Evolutionary conservation across 2,888 invertebrate genomes (phyloP).

Genomic region (Steinernema hermaphroditum): DNA sequence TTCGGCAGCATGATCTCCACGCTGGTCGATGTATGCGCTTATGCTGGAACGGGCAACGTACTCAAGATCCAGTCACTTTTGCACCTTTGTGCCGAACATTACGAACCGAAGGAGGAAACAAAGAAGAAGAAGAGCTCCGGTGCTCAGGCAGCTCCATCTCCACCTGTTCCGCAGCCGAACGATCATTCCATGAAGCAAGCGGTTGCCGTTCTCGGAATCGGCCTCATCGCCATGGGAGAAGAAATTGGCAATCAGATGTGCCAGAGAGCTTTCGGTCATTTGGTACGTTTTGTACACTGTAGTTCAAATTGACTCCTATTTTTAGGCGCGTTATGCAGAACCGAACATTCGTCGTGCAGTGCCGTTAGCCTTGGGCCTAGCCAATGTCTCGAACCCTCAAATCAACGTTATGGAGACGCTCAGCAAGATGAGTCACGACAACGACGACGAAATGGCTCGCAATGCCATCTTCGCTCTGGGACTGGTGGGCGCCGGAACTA

Average conservation of each 20-base stretch:
- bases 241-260: conserved; percentile 84
- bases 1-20: conserved; percentile 92
- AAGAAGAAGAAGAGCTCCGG: conserved; percentile 31
- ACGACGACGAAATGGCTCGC: conserved; percentile 94
- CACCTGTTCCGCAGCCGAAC: background rate
- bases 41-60: conserved; percentile 98
- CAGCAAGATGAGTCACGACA: conserved; percentile 97
- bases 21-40: conserved; percentile 95
- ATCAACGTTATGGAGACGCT: conserved; percentile 92
- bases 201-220: conserved; percentile 94
- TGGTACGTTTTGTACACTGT: conserved; percentile 44
- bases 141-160: conserved; percentile 1
- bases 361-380: conserved; percentile 89
- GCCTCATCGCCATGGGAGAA: conserved; percentile 96
- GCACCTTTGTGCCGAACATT: conserved; percentile 94
- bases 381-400: conserved; percentile 83
- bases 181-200: conserved; percentile 77
- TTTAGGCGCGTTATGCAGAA: conserved; percentile 88
- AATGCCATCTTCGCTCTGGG: conserved; percentile 99
- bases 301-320: background rate
- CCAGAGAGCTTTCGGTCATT: conserved; percentile 61
- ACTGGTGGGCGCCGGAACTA: conserved; percentile 77
- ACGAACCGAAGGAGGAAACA: conserved; percentile 1
- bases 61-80: conserved; percentile 92
- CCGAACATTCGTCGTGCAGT: conserved; percentile 93